Evolutionary conservation across 2,888 invertebrate genomes (phyloP).

Genomic region (Trachelus stipa): DNA sequence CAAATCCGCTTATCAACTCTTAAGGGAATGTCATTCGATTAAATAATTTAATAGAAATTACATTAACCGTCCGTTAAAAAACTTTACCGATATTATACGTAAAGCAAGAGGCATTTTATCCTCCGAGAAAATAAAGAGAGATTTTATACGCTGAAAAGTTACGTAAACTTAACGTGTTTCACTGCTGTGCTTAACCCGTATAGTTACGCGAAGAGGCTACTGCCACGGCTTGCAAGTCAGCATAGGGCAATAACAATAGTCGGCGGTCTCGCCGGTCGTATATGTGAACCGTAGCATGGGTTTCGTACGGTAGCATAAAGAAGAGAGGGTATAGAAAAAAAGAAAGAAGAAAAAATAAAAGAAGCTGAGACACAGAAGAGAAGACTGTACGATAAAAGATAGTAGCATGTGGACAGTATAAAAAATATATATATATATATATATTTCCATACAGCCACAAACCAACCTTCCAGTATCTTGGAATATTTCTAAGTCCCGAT

Average conservation of each 20-base stretch:
- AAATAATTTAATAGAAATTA: not conserved
- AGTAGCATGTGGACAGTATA: not conserved
- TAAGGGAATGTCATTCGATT: not conserved
- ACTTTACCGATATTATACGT: not conserved
- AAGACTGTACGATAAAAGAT: not conserved
- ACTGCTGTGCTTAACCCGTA: not conserved
- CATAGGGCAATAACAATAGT: not conserved
- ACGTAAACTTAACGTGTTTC: not conserved
- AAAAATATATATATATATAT: too few species aligned
- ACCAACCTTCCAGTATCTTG: not conserved
- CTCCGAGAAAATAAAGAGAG: not conserved
- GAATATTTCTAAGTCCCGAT: conserved; percentile 1
- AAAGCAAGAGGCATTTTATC: not conserved
- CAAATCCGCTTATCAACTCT: not conserved
- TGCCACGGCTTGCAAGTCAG: not conserved
- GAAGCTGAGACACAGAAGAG: not conserved
- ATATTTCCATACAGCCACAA: not conserved
- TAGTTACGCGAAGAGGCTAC: not conserved
- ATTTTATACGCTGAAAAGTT: not conserved
- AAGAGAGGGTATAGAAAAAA: too few species aligned
- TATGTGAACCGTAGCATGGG: not conserved
- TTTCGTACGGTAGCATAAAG: not conserved
- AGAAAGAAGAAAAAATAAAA: not conserved
- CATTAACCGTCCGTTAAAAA: not conserved
- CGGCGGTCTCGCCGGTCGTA: not conserved